Conservation (phyloP, 2,888 invertebrate species). For the Tridacna crocea region DNA sequence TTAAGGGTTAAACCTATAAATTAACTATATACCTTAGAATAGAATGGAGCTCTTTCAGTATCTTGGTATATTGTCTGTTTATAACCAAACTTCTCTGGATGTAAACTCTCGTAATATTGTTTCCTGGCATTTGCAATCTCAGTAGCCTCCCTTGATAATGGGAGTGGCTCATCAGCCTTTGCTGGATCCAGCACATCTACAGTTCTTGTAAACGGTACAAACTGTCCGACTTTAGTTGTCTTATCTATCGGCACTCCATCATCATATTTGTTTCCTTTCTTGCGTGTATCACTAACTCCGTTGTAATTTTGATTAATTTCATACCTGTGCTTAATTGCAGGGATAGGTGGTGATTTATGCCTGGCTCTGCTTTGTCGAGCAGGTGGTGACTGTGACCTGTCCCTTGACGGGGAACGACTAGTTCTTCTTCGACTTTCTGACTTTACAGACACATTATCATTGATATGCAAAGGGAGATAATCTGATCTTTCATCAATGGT, state of each 20-base stretch:
- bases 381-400: conserved; percentile 40
- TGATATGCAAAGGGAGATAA: conserved; percentile 29
- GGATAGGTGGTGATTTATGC: conserved; percentile 74
- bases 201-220: conserved; percentile 82
- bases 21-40: conserved; percentile 7
- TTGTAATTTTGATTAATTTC: conserved; percentile 37
- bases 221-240: conserved; percentile 69
- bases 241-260: conserved; percentile 63
- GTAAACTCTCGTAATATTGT: conserved; percentile 78
- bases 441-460: conserved; percentile 17
- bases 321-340: conserved; percentile 70
- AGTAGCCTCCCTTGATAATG: conserved; percentile 81
- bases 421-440: conserved; percentile 17
- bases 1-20: neutral
- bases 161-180: conserved; percentile 78
- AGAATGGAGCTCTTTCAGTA: conserved; percentile 36
- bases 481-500: conserved; percentile 38
- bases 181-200: conserved; percentile 82
- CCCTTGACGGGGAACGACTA: conserved; percentile 35
- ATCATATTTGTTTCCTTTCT: conserved; percentile 62
- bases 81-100: conserved; percentile 81
- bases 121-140: conserved; percentile 77
- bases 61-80: conserved; percentile 73
- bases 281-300: conserved; percentile 8
- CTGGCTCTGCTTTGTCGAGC: conserved; percentile 31